These are phyloP conservation scores for Callithrix jacchus DNA, from an alignment of 2,113 vertebrate species.

Conservation along the genomic window DNA sequence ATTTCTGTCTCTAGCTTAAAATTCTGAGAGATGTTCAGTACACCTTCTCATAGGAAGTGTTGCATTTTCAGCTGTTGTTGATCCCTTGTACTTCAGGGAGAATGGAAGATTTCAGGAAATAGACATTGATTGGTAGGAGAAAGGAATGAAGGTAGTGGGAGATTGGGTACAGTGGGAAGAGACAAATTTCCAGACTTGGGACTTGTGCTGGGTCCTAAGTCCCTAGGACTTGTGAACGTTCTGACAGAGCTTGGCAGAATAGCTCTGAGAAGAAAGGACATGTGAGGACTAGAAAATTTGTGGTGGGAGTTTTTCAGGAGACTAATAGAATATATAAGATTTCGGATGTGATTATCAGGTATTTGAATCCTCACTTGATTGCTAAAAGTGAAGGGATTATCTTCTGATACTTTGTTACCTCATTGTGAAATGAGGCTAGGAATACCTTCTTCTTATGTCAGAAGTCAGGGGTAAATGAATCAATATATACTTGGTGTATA, in stretches of 20 bases:
- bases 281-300: neutral
- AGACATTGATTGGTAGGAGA: neutral
- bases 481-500: neutral
- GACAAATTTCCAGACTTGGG: neutral
- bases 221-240: neutral
- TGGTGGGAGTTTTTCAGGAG: neutral
- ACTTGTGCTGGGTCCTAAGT: neutral
- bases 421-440: neutral
- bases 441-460: neutral
- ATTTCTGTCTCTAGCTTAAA: neutral
- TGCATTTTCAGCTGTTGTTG: neutral
- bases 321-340: neutral
- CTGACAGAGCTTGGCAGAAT: neutral
- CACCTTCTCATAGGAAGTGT: neutral
- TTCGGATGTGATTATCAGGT: neutral
- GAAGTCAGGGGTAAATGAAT: neutral
- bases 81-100: neutral
- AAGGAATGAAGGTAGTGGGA: neutral
- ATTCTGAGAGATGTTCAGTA: neutral
- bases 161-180: neutral
- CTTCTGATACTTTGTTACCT: neutral
- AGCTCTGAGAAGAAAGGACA: neutral
- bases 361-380: neutral
- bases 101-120: neutral
- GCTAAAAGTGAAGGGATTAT: neutral